Evolutionary conservation across 2,113 vertebrate species (phyloP).

Genomic region (Zootoca vivipara): DNA sequence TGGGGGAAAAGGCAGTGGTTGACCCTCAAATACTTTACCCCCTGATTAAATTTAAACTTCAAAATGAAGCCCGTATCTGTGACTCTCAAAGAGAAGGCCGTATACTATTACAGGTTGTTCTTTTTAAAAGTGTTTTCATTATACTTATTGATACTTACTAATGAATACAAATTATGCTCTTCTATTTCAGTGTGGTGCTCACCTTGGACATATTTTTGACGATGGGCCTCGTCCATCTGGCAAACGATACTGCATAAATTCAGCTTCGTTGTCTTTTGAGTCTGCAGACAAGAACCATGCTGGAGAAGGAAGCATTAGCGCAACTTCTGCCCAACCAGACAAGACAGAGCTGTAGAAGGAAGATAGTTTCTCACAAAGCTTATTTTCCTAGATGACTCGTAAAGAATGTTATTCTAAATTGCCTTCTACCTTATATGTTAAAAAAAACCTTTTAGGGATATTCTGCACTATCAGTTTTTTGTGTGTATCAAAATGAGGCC

Average conservation of each 20-base stretch:
- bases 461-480: slow-evolving; percentile 68
- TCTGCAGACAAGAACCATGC: slow-evolving; percentile 60
- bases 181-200: slow-evolving; percentile 92
- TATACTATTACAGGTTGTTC: neutral
- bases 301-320: slow-evolving; percentile 16
- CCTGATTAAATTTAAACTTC: slow-evolving; percentile 25
- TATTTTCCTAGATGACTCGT: slow-evolving; percentile 55
- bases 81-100: neutral
- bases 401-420: slow-evolving; percentile 57
- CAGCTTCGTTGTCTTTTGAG: slow-evolving; percentile 85
- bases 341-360: slow-evolving; percentile 71
- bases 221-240: slow-evolving; percentile 93
- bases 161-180: slow-evolving; percentile 51
- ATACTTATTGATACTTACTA: slow-evolving; percentile 42
- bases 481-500: slow-evolving; percentile 64
- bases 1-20: slow-evolving; percentile 43
- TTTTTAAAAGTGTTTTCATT: neutral
- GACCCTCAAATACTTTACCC: slow-evolving; percentile 51
- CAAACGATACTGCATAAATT: slow-evolving; percentile 97
- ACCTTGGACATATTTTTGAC: slow-evolving; percentile 96
- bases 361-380: slow-evolving; percentile 35
- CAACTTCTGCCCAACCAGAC: slow-evolving; percentile 59
- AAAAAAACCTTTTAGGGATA: slow-evolving; percentile 55
- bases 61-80: neutral
- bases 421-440: slow-evolving; percentile 65